These are phyloP conservation scores for Drosophila pseudoobscura DNA, from an alignment of 1,140 invertebrate genomes.

Conservation along the genomic window DNA sequence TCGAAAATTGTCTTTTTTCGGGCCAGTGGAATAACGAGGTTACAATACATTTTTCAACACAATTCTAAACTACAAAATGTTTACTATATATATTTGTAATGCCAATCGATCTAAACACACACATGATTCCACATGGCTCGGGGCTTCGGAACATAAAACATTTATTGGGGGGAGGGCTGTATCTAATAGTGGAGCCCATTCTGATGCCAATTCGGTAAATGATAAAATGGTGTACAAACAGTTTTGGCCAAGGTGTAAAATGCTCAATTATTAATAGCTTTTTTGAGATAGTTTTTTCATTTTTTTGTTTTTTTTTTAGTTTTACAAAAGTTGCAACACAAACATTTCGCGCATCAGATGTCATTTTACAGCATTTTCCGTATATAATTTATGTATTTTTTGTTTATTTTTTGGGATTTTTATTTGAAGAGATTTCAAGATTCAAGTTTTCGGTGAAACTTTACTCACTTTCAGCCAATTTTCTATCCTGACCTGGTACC, in stretches of 20 bases:
- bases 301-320: slow-evolving; percentile 26
- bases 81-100: slow-evolving; percentile 39
- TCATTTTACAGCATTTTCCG: slow-evolving; percentile 76
- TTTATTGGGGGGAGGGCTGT: slow-evolving; percentile 11
- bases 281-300: slow-evolving; percentile 8
- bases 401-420: slow-evolving; percentile 42
- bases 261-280: slow-evolving; percentile 62
- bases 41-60: slow-evolving; percentile 25
- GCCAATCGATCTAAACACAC: slow-evolving; percentile 43
- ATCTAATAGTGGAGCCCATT: slow-evolving; percentile 41
- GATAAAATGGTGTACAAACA: slow-evolving; percentile 67
- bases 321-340: slow-evolving; percentile 78
- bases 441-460: slow-evolving; percentile 76
- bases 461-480: slow-evolving; percentile 83
- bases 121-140: slow-evolving; percentile 66
- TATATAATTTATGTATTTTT: slow-evolving; percentile 50
- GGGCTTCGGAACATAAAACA: slow-evolving; percentile 25
- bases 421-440: slow-evolving; percentile 37
- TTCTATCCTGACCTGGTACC: slow-evolving; percentile 82
- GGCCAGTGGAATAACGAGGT: slow-evolving; percentile 62
- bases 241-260: slow-evolving; percentile 68
- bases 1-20: not conserved
- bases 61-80: slow-evolving; percentile 24
- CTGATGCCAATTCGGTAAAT: slow-evolving; percentile 66
- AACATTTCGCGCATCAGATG: slow-evolving; percentile 77